Conservation (phyloP, 2,113 vertebrate species). For the Anguilla rostrata region DNA sequence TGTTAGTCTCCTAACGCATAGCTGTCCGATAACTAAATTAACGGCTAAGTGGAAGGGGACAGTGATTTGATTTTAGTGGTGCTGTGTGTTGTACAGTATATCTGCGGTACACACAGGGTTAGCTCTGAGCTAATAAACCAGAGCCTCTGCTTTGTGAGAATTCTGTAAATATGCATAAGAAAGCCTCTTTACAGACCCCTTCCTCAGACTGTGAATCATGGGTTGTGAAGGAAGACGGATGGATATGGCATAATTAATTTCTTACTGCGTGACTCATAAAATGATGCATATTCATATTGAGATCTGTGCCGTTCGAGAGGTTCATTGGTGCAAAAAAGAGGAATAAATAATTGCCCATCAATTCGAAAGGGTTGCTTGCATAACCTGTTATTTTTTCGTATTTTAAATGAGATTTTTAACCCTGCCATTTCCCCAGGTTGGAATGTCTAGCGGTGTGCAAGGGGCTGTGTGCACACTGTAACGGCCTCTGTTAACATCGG, state of each 20-base stretch:
- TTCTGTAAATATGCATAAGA: neutral
- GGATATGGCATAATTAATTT: constrained; percentile 36
- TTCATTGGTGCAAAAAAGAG: neutral
- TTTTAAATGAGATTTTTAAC: neutral
- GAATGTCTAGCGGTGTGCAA: neutral
- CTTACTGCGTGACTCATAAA: constrained; percentile 33
- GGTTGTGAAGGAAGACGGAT: neutral
- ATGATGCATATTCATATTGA: constrained; percentile 29
- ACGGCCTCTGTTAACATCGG: neutral
- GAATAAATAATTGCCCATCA: neutral
- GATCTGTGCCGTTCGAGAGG: neutral
- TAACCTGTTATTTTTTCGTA: neutral
- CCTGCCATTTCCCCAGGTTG: neutral
- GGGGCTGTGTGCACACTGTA: neutral
- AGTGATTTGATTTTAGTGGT: neutral
- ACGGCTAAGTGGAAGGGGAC: neutral
- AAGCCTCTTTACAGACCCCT: neutral
- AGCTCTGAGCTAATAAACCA: neutral
- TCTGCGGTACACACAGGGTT: neutral
- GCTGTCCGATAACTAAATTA: neutral
- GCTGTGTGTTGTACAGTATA: constrained; percentile 18
- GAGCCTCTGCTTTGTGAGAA: neutral
- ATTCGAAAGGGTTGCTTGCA: neutral
- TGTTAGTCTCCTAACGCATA: neutral
- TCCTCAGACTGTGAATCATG: neutral